Base-by-base conservation (phyloP, 2,797 vertebrate species). In the Oreochromis grahami region DNA sequence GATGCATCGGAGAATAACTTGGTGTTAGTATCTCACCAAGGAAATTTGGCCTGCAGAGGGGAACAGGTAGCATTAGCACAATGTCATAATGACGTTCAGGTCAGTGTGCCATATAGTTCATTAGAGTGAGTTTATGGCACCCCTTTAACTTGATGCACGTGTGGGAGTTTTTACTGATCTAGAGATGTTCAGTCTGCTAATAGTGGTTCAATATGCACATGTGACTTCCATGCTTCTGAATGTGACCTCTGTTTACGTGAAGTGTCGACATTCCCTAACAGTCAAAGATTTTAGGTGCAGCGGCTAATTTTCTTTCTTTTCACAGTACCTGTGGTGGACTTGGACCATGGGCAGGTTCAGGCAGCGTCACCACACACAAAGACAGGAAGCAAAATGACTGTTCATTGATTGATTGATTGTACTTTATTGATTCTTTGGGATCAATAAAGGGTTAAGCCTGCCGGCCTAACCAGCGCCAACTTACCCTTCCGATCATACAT, bases 361-460 rank as follows among this genome's bases (percentile, higher is more conserved):
- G 55, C 55, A 60, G 56, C 56, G 1, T 19, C 26, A 56, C 1
- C 55, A 60, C 34, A 8, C 56, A 60, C 29, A 60, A 26, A 34
- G 56, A 60, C 29, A 60, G 15, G 29, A 60, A 60, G 29, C 29
- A 60, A 19, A 60, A 60, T 60, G 15, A 58, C 15, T 58, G 26
- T 58, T 56, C 0, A 29, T 56, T 58, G 26, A 32, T 32, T 52
- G 26, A 21, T 52, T 58, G 7, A 32, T 32, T 56, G 53, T 55
- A 55, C 7, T 26, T 1, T 26, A 14, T 53, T 1, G 4, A 26
- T 55, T 24, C 53, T 1, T 0, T 3, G 2, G 53, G 53, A 26
- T 55, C 24, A 55, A 1, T 24, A 24, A 24, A 24, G 24, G 24
- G 24, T 32, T 32, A 58, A 58, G 8, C 8, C 55, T 58, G 55